Evolutionary conservation across 2,113 vertebrate species (phyloP).

Genomic region (Sarotherodon lohbergeri): DNA sequence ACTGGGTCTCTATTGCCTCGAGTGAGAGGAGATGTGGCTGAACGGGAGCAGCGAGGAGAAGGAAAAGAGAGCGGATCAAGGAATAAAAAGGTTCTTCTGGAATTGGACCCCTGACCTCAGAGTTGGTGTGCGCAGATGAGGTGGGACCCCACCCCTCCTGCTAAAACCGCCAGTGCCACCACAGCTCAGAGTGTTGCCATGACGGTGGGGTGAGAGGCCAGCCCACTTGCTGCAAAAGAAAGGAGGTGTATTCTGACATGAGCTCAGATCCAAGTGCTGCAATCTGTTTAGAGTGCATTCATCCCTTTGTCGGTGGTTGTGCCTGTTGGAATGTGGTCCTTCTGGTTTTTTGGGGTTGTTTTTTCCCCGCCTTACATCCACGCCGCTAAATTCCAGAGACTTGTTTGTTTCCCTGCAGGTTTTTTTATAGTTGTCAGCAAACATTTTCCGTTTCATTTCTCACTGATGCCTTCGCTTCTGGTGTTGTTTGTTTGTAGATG

Average conservation of each 20-base stretch:
- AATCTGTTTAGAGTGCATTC: slow-evolving; percentile 5
- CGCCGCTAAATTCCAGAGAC: not conserved
- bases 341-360: not conserved
- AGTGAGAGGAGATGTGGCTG: not conserved
- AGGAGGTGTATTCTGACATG: slow-evolving; percentile 41
- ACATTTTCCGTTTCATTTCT: slow-evolving; percentile 25
- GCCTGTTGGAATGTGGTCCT: not conserved
- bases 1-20: slow-evolving; percentile 21
- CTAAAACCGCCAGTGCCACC: not conserved
- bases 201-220: slow-evolving; percentile 53
- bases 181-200: slow-evolving; percentile 34
- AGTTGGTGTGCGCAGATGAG: not conserved
- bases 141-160: not conserved
- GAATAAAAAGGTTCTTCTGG: slow-evolving; percentile 5
- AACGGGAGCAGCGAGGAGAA: not conserved
- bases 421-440: slow-evolving; percentile 7
- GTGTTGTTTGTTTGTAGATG: not conserved
- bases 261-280: slow-evolving; percentile 26
- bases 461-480: not conserved
- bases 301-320: slow-evolving; percentile 13
- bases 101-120: slow-evolving; percentile 25
- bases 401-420: not conserved
- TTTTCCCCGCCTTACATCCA: not conserved
- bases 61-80: slow-evolving; percentile 30
- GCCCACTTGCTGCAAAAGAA: slow-evolving; percentile 29